These are phyloP conservation scores for Crocidura indochinensis DNA, from an alignment of 2,797 vertebrate species.

Conservation along the genomic window DNA sequence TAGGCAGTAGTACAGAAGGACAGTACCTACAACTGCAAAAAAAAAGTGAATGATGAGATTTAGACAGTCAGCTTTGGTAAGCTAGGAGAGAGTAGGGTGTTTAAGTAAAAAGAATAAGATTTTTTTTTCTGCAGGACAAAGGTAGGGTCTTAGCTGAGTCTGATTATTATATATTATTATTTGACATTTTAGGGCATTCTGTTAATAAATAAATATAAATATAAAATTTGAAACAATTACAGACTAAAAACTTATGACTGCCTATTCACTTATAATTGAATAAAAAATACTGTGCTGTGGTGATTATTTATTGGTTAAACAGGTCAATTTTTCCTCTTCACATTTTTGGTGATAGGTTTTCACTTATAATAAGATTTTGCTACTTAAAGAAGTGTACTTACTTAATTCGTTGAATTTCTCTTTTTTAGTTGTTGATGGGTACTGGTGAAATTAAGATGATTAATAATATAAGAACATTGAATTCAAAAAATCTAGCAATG, in stretches of 20 bases:
- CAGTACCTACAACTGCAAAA: no score
- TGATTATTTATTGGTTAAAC: slow-evolving; percentile 68
- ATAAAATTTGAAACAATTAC: slow-evolving; percentile 36
- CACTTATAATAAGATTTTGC: slow-evolving; percentile 80
- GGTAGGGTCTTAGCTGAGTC: neutral
- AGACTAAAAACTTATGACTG: slow-evolving; percentile 45
- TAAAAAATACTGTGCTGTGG: slow-evolving; percentile 53
- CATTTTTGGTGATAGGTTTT: slow-evolving; percentile 75
- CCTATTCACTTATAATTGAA: slow-evolving; percentile 38
- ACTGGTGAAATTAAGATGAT: neutral
- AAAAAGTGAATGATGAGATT: no score
- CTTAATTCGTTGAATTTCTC: neutral
- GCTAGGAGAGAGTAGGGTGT: no score
- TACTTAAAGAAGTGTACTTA: neutral
- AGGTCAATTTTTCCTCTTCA: slow-evolving; percentile 71
- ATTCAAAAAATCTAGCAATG: neutral
- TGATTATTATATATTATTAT: neutral
- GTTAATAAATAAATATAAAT: neutral
- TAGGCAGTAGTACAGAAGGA: no score
- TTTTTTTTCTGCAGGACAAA: neutral
- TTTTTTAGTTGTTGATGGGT: neutral
- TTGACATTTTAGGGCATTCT: slow-evolving; percentile 54
- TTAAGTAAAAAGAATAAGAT: no score
- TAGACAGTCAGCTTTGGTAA: no score
- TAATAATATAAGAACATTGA: neutral